Conservation (phyloP, 2,113 vertebrate species). For the Zonotrichia leucophrys region DNA sequence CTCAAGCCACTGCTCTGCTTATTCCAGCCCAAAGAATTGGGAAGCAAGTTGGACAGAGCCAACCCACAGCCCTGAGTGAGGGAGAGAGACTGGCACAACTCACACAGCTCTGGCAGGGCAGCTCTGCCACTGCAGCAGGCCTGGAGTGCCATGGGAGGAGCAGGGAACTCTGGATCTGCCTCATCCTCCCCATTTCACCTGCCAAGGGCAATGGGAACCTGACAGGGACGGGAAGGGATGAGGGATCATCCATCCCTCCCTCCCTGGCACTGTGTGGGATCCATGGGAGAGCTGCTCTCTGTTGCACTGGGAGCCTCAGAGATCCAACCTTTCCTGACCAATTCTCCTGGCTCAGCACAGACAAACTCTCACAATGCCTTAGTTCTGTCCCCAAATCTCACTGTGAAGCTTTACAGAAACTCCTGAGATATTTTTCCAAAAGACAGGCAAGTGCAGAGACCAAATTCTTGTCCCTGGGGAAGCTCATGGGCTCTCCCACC, state of each 20-base stretch:
- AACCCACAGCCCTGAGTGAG: background rate
- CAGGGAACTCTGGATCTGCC: background rate
- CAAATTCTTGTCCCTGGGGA: background rate
- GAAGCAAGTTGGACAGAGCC: background rate
- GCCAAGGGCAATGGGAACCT: rapidly evolving
- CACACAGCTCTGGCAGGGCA: background rate
- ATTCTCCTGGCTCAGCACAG: background rate
- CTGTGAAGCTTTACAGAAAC: background rate
- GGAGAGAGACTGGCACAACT: background rate
- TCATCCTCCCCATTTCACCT: background rate
- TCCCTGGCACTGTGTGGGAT: background rate
- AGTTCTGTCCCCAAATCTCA: background rate
- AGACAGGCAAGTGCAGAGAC: rapidly evolving
- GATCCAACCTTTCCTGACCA: background rate
- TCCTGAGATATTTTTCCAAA: rapidly evolving
- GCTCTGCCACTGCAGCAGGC: background rate
- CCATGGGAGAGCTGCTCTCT: background rate
- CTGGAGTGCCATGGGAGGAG: rapidly evolving
- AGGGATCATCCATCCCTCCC: background rate
- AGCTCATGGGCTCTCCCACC: background rate
- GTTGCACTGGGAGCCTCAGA: rapidly evolving
- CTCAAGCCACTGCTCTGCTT: background rate
- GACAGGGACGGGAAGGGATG: rapidly evolving
- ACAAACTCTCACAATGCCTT: rapidly evolving
- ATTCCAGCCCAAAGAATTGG: background rate